Conservation (phyloP, 2,113 vertebrate genomes). For the Lepidothrix coronata region DNA sequence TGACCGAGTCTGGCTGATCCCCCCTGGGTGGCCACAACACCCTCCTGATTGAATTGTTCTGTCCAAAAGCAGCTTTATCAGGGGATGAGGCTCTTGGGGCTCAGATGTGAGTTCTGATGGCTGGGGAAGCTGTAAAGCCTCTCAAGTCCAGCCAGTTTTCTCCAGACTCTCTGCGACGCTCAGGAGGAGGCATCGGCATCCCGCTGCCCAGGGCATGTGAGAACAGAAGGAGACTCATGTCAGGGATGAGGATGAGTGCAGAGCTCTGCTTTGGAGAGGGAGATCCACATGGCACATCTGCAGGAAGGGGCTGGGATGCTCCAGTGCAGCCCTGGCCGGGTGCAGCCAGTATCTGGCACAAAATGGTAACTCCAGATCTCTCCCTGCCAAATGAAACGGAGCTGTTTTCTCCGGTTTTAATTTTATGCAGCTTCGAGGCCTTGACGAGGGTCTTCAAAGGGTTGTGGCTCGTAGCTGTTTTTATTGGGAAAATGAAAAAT, state of each 20-base stretch:
- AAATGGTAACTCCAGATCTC: not conserved
- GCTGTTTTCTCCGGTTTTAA: not conserved
- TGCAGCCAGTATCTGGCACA: rapidly evolving
- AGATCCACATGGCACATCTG: rapidly evolving
- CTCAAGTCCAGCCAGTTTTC: rapidly evolving
- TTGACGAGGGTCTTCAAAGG: slow-evolving; percentile 17
- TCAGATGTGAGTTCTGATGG: not conserved
- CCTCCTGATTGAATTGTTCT: not conserved
- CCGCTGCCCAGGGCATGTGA: not conserved
- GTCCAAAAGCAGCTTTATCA: not conserved
- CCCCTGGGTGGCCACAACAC: not conserved
- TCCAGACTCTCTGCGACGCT: not conserved
- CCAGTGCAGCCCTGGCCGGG: rapidly evolving
- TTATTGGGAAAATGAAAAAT: slow-evolving; percentile 34
- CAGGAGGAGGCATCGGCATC: not conserved
- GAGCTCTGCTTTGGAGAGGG: not conserved
- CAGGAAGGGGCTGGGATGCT: rapidly evolving
- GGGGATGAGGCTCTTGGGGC: not conserved
- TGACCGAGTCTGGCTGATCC: not conserved
- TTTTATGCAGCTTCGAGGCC: not conserved
- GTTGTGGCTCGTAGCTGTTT: not conserved
- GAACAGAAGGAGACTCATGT: not conserved
- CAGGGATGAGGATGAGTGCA: not conserved
- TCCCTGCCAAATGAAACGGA: not conserved
- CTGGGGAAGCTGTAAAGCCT: not conserved